Evolutionary conservation across 1,140 invertebrate species (phyloP), one percentile per base, ranked within the genome.

Genomic region (Drosophila ananassae): DNA sequence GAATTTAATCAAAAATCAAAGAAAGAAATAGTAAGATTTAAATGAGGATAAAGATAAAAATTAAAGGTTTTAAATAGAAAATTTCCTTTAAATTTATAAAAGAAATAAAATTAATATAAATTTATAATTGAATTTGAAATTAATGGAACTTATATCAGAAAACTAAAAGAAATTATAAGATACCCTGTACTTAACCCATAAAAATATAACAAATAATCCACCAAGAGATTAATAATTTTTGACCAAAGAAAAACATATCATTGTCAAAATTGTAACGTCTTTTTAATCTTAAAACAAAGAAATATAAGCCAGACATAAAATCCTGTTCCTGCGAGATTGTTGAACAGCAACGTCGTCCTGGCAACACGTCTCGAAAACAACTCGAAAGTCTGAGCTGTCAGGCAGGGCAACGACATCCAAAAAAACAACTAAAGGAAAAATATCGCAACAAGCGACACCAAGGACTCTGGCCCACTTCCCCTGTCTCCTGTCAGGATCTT

Each of bases 361-460:
- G 24, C 30, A 53, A 30, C 13, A 12, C 13, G 24, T 21, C 51
- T 53, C 44, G 44, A 47, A 47, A 47, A 24, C 44, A 47, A 47
- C 17, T 53, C 17, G 50, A 53, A 39, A 50, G 62, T 59, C 62
- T 48, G 51, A 44, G 46, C 73, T 72, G 58, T 72, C 59, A 74
- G 8, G 21, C 21, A 5, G 67, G 30, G 37, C 41, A 73, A 71
- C 24, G 63, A 32, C 56, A 61, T 47, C 22, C 17, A 21, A 25
- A 66, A 37, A 32, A 32, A 32, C 25, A 28, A 32, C 8, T 9
- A 32, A 7, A 32, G 2, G 10, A 7, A 32, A 8, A 32, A 9
- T 47, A 48, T 32, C 44, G 44, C 44, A 58, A 58, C 56, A 58
- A 22, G 28, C 55, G 41, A 6, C 34, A 21, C 28, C 55, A 28